Conservation (phyloP, 2,888 invertebrate species). For the Caenorhabditis parvicauda region DNA sequence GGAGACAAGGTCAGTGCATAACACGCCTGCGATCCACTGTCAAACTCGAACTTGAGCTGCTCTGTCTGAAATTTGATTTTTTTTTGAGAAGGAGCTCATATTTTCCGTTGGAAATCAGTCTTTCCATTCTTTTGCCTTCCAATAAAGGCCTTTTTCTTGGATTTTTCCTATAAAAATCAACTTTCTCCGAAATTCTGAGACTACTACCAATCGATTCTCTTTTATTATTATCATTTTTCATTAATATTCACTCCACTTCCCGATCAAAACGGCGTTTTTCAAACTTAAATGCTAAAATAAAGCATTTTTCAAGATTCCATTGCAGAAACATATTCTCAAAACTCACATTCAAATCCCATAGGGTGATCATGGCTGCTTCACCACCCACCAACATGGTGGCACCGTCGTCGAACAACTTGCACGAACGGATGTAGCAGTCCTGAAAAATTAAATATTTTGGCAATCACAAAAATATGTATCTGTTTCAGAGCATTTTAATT, state of each 20-base stretch:
- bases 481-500: slow-evolving; percentile 6
- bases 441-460: slow-evolving; percentile 68
- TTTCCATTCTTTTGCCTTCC: too few species aligned
- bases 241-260: too few species aligned
- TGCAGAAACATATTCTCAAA: not conserved
- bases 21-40: slow-evolving; percentile 87
- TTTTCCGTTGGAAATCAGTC: too few species aligned
- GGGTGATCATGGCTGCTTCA: slow-evolving; percentile 88
- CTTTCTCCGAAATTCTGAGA: too few species aligned
- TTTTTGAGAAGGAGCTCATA: too few species aligned
- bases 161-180: too few species aligned
- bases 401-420: slow-evolving; percentile 89
- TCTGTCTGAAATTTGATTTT: slow-evolving; percentile 42
- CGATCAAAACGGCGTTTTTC: too few species aligned
- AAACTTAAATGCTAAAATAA: too few species aligned
- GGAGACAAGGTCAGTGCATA: slow-evolving; percentile 94
- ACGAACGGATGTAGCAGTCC: slow-evolving; percentile 90
- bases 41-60: slow-evolving; percentile 83
- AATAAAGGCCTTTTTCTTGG: too few species aligned
- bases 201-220: too few species aligned
- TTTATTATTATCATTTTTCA: too few species aligned
- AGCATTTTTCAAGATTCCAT: not conserved
- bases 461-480: slow-evolving; percentile 9
- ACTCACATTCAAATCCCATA: slow-evolving; percentile 83
- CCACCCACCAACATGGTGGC: slow-evolving; percentile 92